Evolutionary conservation across 2,888 invertebrate species (phyloP).

Genomic region (Entomobrya proxima): DNA sequence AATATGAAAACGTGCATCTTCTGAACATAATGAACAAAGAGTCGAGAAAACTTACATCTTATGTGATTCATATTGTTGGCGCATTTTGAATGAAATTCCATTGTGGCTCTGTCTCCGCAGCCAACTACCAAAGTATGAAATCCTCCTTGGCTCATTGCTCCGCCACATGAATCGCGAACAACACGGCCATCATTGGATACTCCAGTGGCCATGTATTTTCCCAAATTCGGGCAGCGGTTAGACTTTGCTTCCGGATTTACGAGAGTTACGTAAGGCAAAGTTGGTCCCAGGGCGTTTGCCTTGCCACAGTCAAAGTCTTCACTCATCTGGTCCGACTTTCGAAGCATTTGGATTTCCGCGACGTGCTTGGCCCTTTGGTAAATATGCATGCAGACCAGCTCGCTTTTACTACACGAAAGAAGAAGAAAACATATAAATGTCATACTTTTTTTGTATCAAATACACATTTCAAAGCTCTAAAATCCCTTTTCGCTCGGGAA

Average conservation of each 20-base stretch:
- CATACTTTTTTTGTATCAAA: slow-evolving; percentile 39
- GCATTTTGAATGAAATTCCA: slow-evolving; percentile 76
- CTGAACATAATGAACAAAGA: too few relatives aligned
- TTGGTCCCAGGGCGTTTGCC: slow-evolving; percentile 63
- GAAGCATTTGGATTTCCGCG: slow-evolving; percentile 82
- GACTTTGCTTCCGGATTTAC: slow-evolving; percentile 68
- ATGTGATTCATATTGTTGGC: slow-evolving; percentile 75
- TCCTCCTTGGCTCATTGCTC: slow-evolving; percentile 76
- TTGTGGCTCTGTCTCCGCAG: slow-evolving; percentile 78
- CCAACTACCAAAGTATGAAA: slow-evolving; percentile 80
- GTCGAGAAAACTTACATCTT: slow-evolving; percentile 74
- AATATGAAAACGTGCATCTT: background rate
- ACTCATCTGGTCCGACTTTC: slow-evolving; percentile 59
- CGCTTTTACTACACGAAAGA: slow-evolving; percentile 80
- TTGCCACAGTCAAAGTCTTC: slow-evolving; percentile 78
- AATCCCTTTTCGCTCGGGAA: background rate
- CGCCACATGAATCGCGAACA: slow-evolving; percentile 76
- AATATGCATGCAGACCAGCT: slow-evolving; percentile 87
- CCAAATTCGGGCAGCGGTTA: slow-evolving; percentile 80
- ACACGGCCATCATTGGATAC: slow-evolving; percentile 78
- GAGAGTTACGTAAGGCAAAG: slow-evolving; percentile 69
- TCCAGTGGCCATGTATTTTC: slow-evolving; percentile 82
- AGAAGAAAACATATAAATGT: too few relatives aligned
- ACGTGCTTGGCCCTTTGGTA: slow-evolving; percentile 84
- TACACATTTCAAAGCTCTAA: slow-evolving; percentile 13